A percentile compares a stretch with the other conserved stretches of the same genome.
These are phyloP conservation scores for Callocephalon fimbriatum DNA, from an alignment of 2,113 vertebrate species.

Conservation along the genomic window DNA sequence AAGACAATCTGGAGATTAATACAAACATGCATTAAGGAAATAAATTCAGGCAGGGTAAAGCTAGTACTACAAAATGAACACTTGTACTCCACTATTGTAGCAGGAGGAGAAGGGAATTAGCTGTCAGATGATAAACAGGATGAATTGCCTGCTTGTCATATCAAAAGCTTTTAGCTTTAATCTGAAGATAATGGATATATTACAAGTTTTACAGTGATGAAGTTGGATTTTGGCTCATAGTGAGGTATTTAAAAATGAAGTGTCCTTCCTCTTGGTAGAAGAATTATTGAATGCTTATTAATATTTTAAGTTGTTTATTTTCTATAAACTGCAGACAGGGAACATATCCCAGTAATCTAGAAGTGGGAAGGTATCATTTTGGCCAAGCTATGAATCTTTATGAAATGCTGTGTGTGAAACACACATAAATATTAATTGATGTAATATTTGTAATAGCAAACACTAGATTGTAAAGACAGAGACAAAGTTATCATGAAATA, in stretches of 20 bases:
- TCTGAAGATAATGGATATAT: slow-evolving; percentile 62
- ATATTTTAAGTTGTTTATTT: neutral
- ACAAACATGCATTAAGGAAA: slow-evolving; percentile 32
- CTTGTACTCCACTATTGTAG: slow-evolving; percentile 32
- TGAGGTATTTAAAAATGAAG: neutral
- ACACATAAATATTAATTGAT: neutral
- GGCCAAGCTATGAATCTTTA: neutral
- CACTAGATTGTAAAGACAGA: neutral
- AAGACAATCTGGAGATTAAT: slow-evolving; percentile 57
- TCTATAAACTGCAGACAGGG: neutral
- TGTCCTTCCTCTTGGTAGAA: neutral
- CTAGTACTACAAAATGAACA: slow-evolving; percentile 62
- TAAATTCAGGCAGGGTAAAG: slow-evolving; percentile 39
- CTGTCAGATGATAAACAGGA: slow-evolving; percentile 68
- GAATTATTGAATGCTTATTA: neutral
- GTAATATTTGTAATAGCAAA: neutral
- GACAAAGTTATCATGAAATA: neutral
- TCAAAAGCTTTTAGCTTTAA: slow-evolving; percentile 72
- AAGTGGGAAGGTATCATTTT: neutral
- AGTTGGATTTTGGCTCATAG: slow-evolving; percentile 30
- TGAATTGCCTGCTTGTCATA: slow-evolving; percentile 64
- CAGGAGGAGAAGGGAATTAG: slow-evolving; percentile 48
- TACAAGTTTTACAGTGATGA: slow-evolving; percentile 24
- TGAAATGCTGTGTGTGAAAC: neutral
- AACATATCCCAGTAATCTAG: neutral